A percentile compares a stretch with the other conserved stretches of the same genome.
These are phyloP conservation scores for Drosophila seguyi DNA, from an alignment of 1,140 invertebrate genomes.

Conservation along the genomic window DNA sequence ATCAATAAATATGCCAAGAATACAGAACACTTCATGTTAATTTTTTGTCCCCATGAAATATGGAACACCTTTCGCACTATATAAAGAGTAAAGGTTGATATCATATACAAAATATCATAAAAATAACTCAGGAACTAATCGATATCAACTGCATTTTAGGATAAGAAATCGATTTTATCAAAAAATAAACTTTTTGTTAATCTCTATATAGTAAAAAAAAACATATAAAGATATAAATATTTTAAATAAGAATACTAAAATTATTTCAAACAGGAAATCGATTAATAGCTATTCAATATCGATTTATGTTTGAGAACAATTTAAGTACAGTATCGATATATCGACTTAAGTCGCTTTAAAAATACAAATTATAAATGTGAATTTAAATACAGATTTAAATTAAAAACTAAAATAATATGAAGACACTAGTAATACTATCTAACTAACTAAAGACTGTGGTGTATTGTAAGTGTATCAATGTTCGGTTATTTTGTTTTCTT, in stretches of 20 bases:
- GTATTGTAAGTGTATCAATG: slow-evolving; percentile 17
- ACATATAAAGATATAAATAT: background rate
- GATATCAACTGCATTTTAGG: too few species aligned
- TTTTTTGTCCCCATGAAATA: background rate
- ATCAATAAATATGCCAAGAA: background rate
- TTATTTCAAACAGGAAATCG: background rate
- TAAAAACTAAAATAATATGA: slow-evolving; percentile 7
- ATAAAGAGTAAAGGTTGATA: background rate
- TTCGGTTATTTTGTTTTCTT: slow-evolving; percentile 1
- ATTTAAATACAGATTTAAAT: background rate
- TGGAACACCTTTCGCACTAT: background rate
- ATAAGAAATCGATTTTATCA: too few species aligned
- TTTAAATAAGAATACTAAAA: background rate
- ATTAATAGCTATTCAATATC: background rate
- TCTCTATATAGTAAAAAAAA: too few species aligned
- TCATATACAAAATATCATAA: background rate
- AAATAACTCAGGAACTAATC: too few species aligned
- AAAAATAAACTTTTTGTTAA: too few species aligned
- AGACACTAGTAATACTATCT: background rate
- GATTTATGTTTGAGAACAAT: background rate
- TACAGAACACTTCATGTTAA: background rate
- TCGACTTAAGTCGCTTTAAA: background rate
- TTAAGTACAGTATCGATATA: background rate
- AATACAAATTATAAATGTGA: background rate
- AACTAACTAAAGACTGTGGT: slow-evolving; percentile 19